A percentile compares a stretch with the other conserved stretches of the same genome.
These are phyloP conservation scores for Cynodonichthys magdalenae DNA, from an alignment of 2,797 vertebrate species.

Conservation along the genomic window DNA sequence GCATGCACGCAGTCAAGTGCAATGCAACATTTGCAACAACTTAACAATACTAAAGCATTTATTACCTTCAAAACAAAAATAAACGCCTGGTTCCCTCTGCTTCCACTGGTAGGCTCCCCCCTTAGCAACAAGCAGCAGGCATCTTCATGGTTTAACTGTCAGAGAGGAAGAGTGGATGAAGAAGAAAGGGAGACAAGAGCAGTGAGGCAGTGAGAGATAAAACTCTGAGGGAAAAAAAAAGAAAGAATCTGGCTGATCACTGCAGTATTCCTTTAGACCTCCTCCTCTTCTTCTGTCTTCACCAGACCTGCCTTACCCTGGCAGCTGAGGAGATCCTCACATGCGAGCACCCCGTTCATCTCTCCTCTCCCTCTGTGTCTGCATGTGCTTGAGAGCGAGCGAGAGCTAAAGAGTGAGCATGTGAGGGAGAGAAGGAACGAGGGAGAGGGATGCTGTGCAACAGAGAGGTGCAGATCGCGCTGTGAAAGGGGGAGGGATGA, in stretches of 20 bases:
- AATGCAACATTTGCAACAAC: slow-evolving; percentile 67
- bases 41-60: slow-evolving; percentile 58
- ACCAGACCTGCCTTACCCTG: slow-evolving; percentile 62
- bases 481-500: slow-evolving; percentile 69
- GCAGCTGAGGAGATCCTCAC: slow-evolving; percentile 76
- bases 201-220: slow-evolving; percentile 54
- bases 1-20: slow-evolving; percentile 36
- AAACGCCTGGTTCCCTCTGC: slow-evolving; percentile 73
- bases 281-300: slow-evolving; percentile 57
- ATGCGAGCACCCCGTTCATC: slow-evolving; percentile 67
- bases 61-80: slow-evolving; percentile 88
- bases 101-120: slow-evolving; percentile 72
- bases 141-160: slow-evolving; percentile 79
- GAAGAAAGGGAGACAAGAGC: slow-evolving; percentile 54
- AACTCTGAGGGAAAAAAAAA: slow-evolving; percentile 23
- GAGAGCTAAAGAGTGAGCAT: slow-evolving; percentile 46
- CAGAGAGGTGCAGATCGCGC: slow-evolving; percentile 62
- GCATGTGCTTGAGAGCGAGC: slow-evolving; percentile 60
- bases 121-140: slow-evolving; percentile 82
- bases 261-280: slow-evolving; percentile 71
- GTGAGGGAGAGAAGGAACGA: slow-evolving; percentile 17
- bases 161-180: slow-evolving; percentile 54
- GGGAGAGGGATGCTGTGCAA: slow-evolving; percentile 57
- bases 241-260: slow-evolving; percentile 58
- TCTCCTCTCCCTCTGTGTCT: slow-evolving; percentile 63